A percentile compares a stretch with the other conserved stretches of the same genome.
Evolutionary conservation across 2,113 vertebrate species (phyloP).

Genomic region (Sminthopsis crassicaudata): DNA sequence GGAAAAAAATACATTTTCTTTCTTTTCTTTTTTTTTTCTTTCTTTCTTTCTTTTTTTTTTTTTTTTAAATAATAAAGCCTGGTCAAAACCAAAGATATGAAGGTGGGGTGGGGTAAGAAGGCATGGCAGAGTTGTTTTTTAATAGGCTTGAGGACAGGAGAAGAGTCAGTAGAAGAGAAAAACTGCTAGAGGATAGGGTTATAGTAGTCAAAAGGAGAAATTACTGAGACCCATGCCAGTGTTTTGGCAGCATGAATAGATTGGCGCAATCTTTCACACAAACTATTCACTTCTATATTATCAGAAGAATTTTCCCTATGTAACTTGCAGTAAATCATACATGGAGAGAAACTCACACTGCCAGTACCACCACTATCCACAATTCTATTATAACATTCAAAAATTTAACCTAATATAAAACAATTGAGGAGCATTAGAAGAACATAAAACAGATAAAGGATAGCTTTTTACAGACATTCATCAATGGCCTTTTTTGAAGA

Average conservation of each 20-base stretch:
- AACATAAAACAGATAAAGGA: conserved; percentile 72
- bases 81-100: neutral
- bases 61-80: neutral
- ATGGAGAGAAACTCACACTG: conserved; percentile 60
- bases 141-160: neutral
- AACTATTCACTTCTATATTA: conserved; percentile 50
- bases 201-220: too few species aligned
- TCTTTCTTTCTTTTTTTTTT: too few species aligned
- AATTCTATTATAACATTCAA: conserved; percentile 43
- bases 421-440: conserved; percentile 68
- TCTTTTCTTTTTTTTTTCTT: too few species aligned
- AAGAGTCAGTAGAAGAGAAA: neutral
- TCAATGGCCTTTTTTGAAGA: conserved; percentile 75
- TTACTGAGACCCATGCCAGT: rapidly evolving
- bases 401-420: conserved; percentile 70
- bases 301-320: conserved; percentile 42
- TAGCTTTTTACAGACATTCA: conserved; percentile 69
- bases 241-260: neutral
- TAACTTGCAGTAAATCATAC: conserved; percentile 57
- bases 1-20: neutral
- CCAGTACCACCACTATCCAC: neutral
- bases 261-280: conserved; percentile 34
- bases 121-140: neutral
- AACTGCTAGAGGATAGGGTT: neutral
- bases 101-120: neutral